Evolutionary conservation across 2,888 invertebrate genomes (phyloP).

Genomic region (Agapostemon virescens): DNA sequence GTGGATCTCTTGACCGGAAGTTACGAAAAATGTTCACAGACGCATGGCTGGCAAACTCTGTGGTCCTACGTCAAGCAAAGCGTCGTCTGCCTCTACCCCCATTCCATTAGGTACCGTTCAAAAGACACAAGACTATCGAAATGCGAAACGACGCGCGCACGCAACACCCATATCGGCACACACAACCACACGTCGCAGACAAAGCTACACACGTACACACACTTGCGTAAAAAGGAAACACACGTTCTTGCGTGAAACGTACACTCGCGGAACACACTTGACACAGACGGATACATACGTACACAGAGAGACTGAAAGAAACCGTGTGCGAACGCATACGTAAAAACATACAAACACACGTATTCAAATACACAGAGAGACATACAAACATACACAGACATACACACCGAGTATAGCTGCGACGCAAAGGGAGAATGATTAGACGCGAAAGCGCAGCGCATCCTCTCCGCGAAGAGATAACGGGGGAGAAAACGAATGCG

Average conservation of each 20-base stretch:
- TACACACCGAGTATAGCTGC: constrained; percentile 47
- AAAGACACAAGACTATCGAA: constrained; percentile 65
- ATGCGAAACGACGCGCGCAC: constrained; percentile 34
- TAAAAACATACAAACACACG: background rate
- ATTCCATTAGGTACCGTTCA: constrained; percentile 79
- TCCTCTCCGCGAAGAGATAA: constrained; percentile 40
- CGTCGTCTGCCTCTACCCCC: constrained; percentile 80
- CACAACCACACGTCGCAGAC: background rate
- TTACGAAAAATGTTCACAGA: constrained; percentile 80
- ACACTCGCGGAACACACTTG: background rate
- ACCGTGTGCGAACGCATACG: constrained; percentile 20
- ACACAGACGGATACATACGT: background rate
- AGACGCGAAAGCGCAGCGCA: constrained; percentile 51
- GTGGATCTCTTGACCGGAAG: constrained; percentile 75
- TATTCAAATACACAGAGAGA: no score
- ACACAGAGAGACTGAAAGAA: background rate
- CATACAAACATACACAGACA: no score
- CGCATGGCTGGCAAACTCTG: constrained; percentile 81
- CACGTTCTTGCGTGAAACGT: background rate
- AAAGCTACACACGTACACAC: background rate
- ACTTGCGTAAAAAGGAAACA: background rate
- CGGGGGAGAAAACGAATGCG: constrained; percentile 14
- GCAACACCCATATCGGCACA: constrained; percentile 5
- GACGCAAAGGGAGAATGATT: constrained; percentile 47
- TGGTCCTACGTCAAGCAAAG: constrained; percentile 80